These are phyloP conservation scores for Homarus americanus DNA, from an alignment of 1,140 invertebrate genomes.

Conservation along the genomic window DNA sequence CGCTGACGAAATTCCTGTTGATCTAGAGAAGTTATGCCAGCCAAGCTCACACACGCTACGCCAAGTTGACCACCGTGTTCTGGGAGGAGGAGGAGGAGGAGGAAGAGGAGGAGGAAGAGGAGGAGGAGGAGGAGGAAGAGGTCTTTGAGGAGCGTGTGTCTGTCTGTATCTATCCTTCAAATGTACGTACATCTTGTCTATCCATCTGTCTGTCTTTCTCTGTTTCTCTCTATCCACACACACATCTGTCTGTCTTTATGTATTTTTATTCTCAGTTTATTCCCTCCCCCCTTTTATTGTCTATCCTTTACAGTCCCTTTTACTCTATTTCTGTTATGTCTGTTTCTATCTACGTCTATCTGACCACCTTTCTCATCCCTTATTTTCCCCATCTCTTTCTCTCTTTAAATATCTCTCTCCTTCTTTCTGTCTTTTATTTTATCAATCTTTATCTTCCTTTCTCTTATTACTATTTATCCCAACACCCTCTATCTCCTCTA, in stretches of 20 bases:
- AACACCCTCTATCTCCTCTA: background rate
- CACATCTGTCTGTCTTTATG: background rate
- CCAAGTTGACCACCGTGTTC: background rate
- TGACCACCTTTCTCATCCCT: conserved; percentile 6
- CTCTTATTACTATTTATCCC: conserved; percentile 2
- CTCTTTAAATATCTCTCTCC: conserved; percentile 6
- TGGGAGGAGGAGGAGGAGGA: background rate
- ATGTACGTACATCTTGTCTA: background rate
- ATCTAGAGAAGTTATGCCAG: conserved; percentile 41
- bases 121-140: too few species aligned
- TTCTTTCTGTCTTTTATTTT: background rate
- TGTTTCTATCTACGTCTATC: conserved; percentile 30
- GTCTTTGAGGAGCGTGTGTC: too few species aligned
- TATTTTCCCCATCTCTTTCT: conserved; percentile 1
- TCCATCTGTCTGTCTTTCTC: conserved; percentile 21
- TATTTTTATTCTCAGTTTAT: too few species aligned
- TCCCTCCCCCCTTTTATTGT: too few species aligned
- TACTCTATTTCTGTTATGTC: background rate
- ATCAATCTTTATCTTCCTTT: background rate
- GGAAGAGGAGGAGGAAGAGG: background rate
- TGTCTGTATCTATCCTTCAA: too few species aligned
- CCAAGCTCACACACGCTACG: background rate
- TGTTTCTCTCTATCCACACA: background rate
- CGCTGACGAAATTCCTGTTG: conserved; percentile 44
- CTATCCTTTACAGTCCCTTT: too few species aligned